Base-by-base conservation (phyloP, 2,888 invertebrate genomes). In the Drosophila anomalata region DNA sequence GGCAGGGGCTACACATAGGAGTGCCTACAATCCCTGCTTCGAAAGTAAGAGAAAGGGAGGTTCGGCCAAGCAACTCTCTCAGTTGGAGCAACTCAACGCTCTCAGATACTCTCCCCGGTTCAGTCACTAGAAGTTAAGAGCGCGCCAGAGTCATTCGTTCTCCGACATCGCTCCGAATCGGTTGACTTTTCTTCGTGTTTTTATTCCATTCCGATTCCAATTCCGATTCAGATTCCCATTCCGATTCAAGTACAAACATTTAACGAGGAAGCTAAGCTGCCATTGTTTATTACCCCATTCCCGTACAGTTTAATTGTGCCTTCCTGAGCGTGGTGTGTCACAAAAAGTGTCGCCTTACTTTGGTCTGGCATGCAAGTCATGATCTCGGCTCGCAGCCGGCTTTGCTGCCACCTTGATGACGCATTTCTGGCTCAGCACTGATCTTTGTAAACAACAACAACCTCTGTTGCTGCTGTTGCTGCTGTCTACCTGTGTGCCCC, bases 341-440 rank as follows among this genome's bases (percentile, higher is more conserved):
- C 33, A 65, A 58, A 59, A 70, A 71, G 52, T 58, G 41, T 72
- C 54, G 17, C 55, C 53, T 51, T 61, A 62, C 36, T 63, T 60
- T 53, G 48, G 44, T 70, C 68, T 62, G 69, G 66, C 62, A 76
- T 78, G 71, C 76, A 68, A 70, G 81, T 78, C 73, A 81, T 81
- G 82, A 82, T 81, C 84, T 78, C 77, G 77, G 66, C 82, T 84
- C 65, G 51, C 74, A 82, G 78, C 81, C 82, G 84, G 81, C 83
- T 76, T 51, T 61, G 46, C 53, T 54, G 53, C 33, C 41, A 69
- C 44, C 79, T 83, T 84, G 82, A 84, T 83, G 82, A 83, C 82
- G 82, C 82, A 83, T 82, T 77, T 71, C 69, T 76, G 75, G 54
- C 52, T 62, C 58, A 69, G 33, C 66, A n/a, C 58, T 61, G 60